phyloP scores from a whole-genome alignment of 2,888 invertebrate species.

The Drosophila neonasuta region DNA sequence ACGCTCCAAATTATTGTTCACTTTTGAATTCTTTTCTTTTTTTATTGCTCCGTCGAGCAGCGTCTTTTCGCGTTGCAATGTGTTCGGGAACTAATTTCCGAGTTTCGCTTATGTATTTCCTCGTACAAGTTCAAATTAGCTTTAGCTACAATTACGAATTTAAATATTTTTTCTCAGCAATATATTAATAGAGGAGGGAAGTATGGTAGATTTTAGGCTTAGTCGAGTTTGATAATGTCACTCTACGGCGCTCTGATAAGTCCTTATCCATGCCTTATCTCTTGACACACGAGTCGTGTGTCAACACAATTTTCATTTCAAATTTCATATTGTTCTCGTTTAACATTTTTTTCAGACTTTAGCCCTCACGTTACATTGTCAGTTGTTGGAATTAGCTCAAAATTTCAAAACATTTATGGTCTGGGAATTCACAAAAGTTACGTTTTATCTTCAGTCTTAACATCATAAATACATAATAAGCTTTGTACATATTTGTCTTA shows the following conservation, averaged over 20 bases:
- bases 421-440: conserved; percentile 5
- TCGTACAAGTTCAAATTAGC: conserved; percentile 54
- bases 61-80: conserved; percentile 63
- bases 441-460: background rate
- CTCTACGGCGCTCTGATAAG: conserved; percentile 51
- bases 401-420: conserved; percentile 49
- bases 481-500: conserved; percentile 35
- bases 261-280: conserved; percentile 61
- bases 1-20: background rate
- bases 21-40: too few relatives aligned
- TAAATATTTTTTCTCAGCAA: conserved; percentile 61
- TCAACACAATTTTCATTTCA: conserved; percentile 14
- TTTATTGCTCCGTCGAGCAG: conserved; percentile 8
- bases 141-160: conserved; percentile 38
- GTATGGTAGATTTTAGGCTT: conserved; percentile 66
- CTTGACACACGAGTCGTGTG: conserved; percentile 38
- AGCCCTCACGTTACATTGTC: conserved; percentile 16
- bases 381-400: background rate
- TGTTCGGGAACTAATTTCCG: conserved; percentile 55
- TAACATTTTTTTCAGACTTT: conserved; percentile 2
- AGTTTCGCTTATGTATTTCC: conserved; percentile 50
- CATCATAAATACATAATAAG: conserved; percentile 3
- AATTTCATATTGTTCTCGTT: conserved; percentile 17
- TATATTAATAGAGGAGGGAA: conserved; percentile 40
- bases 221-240: conserved; percentile 72